phyloP scores from a whole-genome alignment of 1,140 invertebrate genomes.

The Sycobia sp. region DNA sequence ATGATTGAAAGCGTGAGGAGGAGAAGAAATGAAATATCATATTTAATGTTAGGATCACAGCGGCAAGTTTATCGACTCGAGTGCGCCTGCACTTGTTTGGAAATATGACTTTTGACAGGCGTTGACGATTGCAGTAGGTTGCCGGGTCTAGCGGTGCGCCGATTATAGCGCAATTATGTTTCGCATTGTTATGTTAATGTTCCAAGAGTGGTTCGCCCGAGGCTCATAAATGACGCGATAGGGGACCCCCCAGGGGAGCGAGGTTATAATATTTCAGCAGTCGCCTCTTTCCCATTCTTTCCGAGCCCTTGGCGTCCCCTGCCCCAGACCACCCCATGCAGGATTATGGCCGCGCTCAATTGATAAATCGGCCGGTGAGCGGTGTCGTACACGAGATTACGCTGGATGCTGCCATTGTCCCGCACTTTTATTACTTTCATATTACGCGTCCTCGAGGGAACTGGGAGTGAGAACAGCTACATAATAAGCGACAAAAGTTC shows the following conservation, averaged over 20 bases:
- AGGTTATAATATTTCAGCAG: constrained; percentile 63
- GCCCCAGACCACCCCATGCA: too few relatives aligned
- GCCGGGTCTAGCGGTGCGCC: constrained; percentile 38
- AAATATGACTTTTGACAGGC: constrained; percentile 14
- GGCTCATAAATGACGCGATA: constrained; percentile 56
- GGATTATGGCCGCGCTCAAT: constrained; percentile 51
- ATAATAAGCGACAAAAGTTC: constrained; percentile 11
- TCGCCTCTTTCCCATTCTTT: constrained; percentile 32
- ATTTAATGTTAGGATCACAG: too few relatives aligned
- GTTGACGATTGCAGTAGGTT: neutral
- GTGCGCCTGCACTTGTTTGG: neutral
- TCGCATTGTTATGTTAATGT: constrained; percentile 61
- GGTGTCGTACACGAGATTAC: constrained; percentile 44
- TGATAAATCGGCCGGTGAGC: constrained; percentile 57
- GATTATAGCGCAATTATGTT: constrained; percentile 59
- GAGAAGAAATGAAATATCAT: too few relatives aligned
- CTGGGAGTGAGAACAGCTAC: too few relatives aligned
- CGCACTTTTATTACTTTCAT: too few relatives aligned
- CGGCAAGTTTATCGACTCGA: too few relatives aligned
- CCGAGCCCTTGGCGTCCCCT: too few relatives aligned
- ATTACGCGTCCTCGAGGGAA: neutral
- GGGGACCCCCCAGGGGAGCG: constrained; percentile 40
- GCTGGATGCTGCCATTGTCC: constrained; percentile 40
- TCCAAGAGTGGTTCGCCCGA: constrained; percentile 33
- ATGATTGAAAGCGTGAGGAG: too few relatives aligned